Conservation (phyloP, 2,113 vertebrate genomes). For the Leptocoma aspasia region DNA sequence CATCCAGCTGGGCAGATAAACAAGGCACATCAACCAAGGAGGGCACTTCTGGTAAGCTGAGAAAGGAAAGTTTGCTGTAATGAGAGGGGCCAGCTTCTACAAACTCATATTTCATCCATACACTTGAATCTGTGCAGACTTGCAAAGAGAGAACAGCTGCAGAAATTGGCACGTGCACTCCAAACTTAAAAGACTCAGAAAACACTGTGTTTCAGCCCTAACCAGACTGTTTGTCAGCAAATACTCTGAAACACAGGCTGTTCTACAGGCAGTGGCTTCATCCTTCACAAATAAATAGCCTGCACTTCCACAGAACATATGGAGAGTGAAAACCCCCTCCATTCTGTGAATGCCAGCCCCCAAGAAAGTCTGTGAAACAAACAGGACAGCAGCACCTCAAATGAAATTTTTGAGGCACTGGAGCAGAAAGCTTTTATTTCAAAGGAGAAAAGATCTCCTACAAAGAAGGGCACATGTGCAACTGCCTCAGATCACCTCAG, state of each 20-base stretch:
- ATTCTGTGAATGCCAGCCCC: not conserved
- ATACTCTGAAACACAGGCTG: conserved; percentile 34
- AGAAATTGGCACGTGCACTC: conserved; percentile 6
- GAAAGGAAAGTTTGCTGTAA: conserved; percentile 39
- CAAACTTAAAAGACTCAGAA: not conserved
- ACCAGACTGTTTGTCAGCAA: conserved; percentile 27
- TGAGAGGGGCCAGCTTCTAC: not conserved
- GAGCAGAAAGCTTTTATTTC: not conserved
- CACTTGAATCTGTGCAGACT: not conserved
- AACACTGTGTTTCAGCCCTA: conserved; percentile 3
- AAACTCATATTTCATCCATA: not conserved
- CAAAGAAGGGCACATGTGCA: too few species aligned
- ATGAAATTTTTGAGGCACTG: not conserved
- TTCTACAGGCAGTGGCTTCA: not conserved
- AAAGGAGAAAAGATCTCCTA: not conserved
- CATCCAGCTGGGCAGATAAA: conserved; percentile 93
- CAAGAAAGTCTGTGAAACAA: not conserved
- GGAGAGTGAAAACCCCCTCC: not conserved
- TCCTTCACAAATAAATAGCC: not conserved
- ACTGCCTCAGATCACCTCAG: not conserved
- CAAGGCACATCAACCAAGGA: conserved; percentile 92
- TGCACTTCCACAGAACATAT: not conserved
- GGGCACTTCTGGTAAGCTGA: conserved; percentile 95
- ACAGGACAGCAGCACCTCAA: not conserved
- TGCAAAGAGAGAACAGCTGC: conserved; percentile 23